These are phyloP conservation scores for Syngnathus typhle DNA, from an alignment of 2,113 vertebrate genomes.

Conservation along the genomic window DNA sequence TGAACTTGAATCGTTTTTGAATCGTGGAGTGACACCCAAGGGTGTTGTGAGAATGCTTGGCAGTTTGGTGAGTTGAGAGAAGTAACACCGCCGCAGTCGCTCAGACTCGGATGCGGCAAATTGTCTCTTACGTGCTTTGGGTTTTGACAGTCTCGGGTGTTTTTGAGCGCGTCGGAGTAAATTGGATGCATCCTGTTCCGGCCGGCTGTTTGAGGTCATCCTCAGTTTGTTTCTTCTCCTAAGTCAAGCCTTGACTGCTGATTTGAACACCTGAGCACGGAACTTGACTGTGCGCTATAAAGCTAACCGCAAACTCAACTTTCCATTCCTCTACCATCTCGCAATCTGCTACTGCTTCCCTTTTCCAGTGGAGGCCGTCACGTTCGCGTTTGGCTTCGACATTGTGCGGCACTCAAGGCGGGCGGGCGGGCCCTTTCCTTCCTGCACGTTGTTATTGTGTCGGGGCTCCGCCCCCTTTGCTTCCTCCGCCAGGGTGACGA, in stretches of 20 bases:
- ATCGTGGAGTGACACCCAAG: not conserved
- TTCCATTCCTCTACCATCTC: not conserved
- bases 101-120: not conserved
- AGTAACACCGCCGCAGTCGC: not conserved
- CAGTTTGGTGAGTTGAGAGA: not conserved
- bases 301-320: not conserved
- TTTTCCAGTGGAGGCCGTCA: no score
- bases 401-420: not conserved
- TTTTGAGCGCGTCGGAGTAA: not conserved
- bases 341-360: not conserved
- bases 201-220: not conserved
- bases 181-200: not conserved
- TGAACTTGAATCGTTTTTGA: not conserved
- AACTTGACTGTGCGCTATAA: not conserved
- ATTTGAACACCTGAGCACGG: not conserved
- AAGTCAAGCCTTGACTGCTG: not conserved
- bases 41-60: not conserved
- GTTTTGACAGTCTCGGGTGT: not conserved
- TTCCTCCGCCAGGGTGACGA: not conserved
- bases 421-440: not conserved
- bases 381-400: not conserved
- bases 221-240: no score
- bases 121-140: not conserved
- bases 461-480: not conserved
- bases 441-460: not conserved